A percentile compares a stretch with the other conserved stretches of the same genome.
Conservation (phyloP, 2,113 vertebrate species). For the Oxyruncus cristatus region DNA sequence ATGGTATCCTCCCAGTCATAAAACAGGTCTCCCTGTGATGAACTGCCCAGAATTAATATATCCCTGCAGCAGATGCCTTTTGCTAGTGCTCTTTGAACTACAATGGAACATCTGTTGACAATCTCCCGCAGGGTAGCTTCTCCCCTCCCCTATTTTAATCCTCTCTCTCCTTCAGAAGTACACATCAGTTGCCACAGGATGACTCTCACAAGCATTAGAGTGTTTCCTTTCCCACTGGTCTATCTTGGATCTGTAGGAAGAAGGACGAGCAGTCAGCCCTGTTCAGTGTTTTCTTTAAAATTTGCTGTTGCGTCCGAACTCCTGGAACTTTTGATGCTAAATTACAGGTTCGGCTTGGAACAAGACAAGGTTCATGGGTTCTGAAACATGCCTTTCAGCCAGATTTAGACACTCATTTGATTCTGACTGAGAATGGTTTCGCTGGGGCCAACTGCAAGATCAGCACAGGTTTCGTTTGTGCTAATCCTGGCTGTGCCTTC, state of each 20-base stretch:
- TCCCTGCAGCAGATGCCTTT: slow-evolving; percentile 48
- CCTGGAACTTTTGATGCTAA: not conserved
- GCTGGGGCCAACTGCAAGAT: not conserved
- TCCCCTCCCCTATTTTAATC: slow-evolving; percentile 38
- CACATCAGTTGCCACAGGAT: not conserved
- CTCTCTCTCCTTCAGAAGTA: slow-evolving; percentile 29
- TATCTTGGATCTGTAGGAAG: not conserved
- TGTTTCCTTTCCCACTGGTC: not conserved
- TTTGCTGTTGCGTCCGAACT: not conserved
- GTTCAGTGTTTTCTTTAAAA: not conserved
- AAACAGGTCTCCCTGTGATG: slow-evolving; percentile 51
- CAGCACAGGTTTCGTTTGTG: not conserved
- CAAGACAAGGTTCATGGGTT: not conserved
- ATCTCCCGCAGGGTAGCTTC: slow-evolving; percentile 51
- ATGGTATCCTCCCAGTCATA: slow-evolving; percentile 29
- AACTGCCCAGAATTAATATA: slow-evolving; percentile 57
- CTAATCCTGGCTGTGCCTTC: not conserved
- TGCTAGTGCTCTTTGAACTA: slow-evolving; percentile 60
- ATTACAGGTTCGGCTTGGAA: not conserved
- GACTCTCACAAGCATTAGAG: not conserved
- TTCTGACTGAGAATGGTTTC: not conserved
- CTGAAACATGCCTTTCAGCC: not conserved
- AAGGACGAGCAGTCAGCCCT: not conserved
- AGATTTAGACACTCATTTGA: not conserved
- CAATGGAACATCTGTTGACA: slow-evolving; percentile 65